Percentiles rank a stretch among this genome's conserved stretches.
phyloP scores from a whole-genome alignment of 2,113 vertebrate genomes.

The Hippocampus abdominalis region DNA sequence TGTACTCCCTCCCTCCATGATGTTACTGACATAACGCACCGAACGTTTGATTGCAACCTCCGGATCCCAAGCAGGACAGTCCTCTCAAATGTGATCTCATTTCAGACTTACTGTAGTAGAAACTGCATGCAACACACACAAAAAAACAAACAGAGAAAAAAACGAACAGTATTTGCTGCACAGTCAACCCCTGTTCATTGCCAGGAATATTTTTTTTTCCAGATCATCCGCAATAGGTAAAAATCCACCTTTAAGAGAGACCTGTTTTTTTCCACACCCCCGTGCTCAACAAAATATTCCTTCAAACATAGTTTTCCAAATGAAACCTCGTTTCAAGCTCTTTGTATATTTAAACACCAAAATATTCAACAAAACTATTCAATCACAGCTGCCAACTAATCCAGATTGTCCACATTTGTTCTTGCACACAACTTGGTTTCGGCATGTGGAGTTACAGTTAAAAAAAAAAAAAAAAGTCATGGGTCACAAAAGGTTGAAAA shows the following conservation, averaged over 20 bases:
- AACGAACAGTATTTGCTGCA: background rate
- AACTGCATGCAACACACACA: background rate
- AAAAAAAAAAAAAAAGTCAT: no score
- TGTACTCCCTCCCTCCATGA: conserved; percentile 73
- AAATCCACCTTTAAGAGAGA: background rate
- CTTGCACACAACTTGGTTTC: no score
- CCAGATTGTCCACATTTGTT: no score
- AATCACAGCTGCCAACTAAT: no score
- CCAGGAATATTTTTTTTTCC: background rate
- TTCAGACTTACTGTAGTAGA: conserved; percentile 11
- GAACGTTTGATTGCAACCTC: conserved; percentile 18
- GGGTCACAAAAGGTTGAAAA: no score
- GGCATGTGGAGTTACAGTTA: no score
- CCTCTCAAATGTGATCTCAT: conserved; percentile 46
- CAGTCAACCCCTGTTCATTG: background rate
- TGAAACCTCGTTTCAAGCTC: no score
- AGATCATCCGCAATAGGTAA: background rate
- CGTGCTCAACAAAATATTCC: background rate
- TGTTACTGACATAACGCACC: background rate
- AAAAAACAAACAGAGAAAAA: no score
- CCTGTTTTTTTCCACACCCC: background rate
- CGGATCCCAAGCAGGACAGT: conserved; percentile 19
- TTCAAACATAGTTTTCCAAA: no score
- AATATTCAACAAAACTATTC: no score
- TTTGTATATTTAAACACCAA: background rate